These are phyloP conservation scores for Drosophila yooni DNA, from an alignment of 2,888 invertebrate genomes.

Conservation along the genomic window DNA sequence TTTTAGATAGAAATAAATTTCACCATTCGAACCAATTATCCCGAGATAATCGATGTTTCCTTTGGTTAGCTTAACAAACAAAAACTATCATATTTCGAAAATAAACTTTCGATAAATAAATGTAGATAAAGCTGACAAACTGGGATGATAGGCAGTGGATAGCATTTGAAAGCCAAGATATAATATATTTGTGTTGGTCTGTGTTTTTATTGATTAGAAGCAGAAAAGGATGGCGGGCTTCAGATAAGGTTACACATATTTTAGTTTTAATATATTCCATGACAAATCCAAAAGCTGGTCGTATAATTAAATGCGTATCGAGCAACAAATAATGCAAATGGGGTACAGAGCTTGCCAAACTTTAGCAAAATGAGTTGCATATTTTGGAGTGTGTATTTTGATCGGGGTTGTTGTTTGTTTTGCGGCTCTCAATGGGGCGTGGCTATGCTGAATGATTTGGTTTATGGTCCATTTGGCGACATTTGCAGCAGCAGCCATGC, in stretches of 20 bases:
- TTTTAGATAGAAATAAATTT: neutral
- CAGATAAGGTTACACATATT: slow-evolving; percentile 6
- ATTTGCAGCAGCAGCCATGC: slow-evolving; percentile 24
- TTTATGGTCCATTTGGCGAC: slow-evolving; percentile 76
- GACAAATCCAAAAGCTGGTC: slow-evolving; percentile 35
- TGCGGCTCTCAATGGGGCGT: slow-evolving; percentile 63
- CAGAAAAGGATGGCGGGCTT: neutral
- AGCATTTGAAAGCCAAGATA: neutral
- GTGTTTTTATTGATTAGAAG: slow-evolving; percentile 25
- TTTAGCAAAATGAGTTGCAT: slow-evolving; percentile 66
- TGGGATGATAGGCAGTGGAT: neutral
- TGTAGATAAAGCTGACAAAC: neutral
- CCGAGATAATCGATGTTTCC: neutral
- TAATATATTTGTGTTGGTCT: slow-evolving; percentile 5
- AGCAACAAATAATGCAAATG: slow-evolving; percentile 72
- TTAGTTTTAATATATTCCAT: slow-evolving; percentile 14
- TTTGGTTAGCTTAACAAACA: neutral
- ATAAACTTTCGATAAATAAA: neutral
- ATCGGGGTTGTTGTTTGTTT: slow-evolving; percentile 53
- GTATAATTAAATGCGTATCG: slow-evolving; percentile 77
- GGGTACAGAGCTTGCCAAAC: slow-evolving; percentile 13
- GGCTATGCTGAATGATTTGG: slow-evolving; percentile 71
- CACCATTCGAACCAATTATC: neutral
- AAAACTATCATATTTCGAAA: neutral
- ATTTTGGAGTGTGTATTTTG: slow-evolving; percentile 57